phyloP scores from a whole-genome alignment of 1,140 invertebrate genomes.

The Paraescarpia echinospica region DNA sequence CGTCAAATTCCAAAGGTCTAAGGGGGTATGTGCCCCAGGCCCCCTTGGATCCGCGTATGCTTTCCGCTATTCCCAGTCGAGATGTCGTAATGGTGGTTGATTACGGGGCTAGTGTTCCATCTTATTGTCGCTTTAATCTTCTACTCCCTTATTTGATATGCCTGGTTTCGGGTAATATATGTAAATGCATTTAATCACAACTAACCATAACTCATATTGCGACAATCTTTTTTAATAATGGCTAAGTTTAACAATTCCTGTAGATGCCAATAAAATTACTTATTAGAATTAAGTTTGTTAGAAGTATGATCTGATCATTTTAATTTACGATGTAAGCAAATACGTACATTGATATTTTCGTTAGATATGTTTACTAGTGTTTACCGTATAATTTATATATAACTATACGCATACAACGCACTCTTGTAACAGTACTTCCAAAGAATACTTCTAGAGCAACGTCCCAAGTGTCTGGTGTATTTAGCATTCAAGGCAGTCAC shows the following conservation, averaged over 20 bases:
- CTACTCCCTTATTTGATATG: too few relatives aligned
- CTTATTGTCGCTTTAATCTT: too few relatives aligned
- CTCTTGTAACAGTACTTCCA: too few relatives aligned
- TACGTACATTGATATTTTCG: neutral
- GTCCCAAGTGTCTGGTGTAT: neutral
- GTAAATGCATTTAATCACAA: neutral
- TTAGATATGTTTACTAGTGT: neutral
- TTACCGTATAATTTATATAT: too few relatives aligned
- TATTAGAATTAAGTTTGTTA: neutral
- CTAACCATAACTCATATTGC: neutral
- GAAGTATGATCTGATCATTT: neutral
- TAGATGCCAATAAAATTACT: neutral
- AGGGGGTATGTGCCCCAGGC: too few relatives aligned
- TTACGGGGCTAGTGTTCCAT: too few relatives aligned
- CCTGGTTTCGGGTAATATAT: too few relatives aligned
- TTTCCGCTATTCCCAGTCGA: too few relatives aligned
- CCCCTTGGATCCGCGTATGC: too few relatives aligned
- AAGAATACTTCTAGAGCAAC: neutral
- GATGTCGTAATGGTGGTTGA: too few relatives aligned
- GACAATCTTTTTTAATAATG: neutral
- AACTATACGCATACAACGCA: too few relatives aligned
- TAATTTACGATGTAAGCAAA: neutral
- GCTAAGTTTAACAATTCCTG: neutral
- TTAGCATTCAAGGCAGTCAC: neutral
- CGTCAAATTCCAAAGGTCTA: too few relatives aligned